Base-by-base conservation (phyloP, 2,797 vertebrate genomes). In the Sebastiscus albofasciatus region DNA sequence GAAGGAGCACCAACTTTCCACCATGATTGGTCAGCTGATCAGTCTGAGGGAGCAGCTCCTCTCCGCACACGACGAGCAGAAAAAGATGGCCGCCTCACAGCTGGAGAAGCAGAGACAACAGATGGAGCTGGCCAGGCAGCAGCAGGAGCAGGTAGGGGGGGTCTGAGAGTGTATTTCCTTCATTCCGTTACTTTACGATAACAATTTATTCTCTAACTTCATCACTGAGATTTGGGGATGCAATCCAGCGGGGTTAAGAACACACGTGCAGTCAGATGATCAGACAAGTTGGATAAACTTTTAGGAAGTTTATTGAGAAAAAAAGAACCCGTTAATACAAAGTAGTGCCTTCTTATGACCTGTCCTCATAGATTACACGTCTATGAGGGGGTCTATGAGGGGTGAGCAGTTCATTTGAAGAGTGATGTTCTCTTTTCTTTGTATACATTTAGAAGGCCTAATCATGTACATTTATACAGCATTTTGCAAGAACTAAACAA, bases 101-200 rank as follows among this genome's bases (percentile, higher is more conserved):
- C 96, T 98, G 88, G 98, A 99, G 91, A 98, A 98, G 93, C 98
- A 99, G 92, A 93, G 97, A 81, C 97, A 99, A 86, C 98, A 99
- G 95, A 98, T 98, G 97, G 97, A 98, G 94, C 96, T 99, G 93
- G 98, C 98, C 89, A 95, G 97, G 80, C 98, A 98, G 89, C 98
- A 99, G 94, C 97, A 99, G 94, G 98, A 99, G 80, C 98, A 99
- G 97, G 98, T 98, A 86, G 2, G 46, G 92, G 95, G 91, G 14
- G 56, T 29, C 26, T 27, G n/a, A 55, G 5, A 0, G 54, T 6
- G 54, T 39, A 16, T 59, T 8, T 36, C 3, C 10, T 27, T 72
- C 22, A 42, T 14, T 70, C 16, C 14, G 52, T 33, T 20, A 13
- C 52, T 34, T 16, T 36, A 34, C 14, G 39, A 42, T 29, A 24